These are phyloP conservation scores for Sebastiscus albofasciatus DNA, from an alignment of 2,797 vertebrate genomes.

Conservation along the genomic window DNA sequence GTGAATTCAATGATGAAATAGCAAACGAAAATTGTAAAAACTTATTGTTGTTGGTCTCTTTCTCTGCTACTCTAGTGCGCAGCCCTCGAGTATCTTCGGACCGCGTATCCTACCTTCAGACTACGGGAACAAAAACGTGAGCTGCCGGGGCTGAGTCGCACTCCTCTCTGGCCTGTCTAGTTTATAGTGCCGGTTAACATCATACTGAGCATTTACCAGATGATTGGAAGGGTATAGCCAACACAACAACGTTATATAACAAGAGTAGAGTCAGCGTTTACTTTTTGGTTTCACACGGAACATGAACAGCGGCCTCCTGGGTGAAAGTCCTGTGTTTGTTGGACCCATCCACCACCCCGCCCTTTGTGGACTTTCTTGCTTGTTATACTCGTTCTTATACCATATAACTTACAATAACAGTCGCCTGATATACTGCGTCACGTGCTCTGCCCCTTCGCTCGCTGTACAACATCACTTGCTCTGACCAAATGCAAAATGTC, in stretches of 20 bases:
- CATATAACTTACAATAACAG: neutral
- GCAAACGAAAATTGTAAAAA: no score
- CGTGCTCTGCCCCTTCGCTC: neutral
- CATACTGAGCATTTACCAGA: neutral
- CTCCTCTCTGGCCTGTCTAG: neutral
- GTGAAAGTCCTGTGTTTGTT: neutral
- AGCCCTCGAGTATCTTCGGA: no score
- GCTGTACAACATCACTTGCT: neutral
- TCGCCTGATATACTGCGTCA: neutral
- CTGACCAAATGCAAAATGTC: neutral
- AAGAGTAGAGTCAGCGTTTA: neutral
- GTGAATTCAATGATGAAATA: no score
- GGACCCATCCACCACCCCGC: no score
- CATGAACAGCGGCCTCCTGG: neutral
- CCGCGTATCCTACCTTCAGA: no score
- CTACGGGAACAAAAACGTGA: neutral
- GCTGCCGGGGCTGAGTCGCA: neutral
- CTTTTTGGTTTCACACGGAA: neutral
- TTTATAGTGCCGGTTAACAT: neutral
- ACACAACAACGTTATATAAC: neutral
- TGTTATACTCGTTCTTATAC: neutral
- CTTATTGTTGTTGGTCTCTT: no score
- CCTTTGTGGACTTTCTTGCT: neutral
- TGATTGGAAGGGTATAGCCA: no score
- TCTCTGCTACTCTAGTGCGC: no score